Evolutionary conservation across 2,888 invertebrate genomes (phyloP), one percentile per base, ranked within the genome.

Genomic region (Trachelus iudaicus): DNA sequence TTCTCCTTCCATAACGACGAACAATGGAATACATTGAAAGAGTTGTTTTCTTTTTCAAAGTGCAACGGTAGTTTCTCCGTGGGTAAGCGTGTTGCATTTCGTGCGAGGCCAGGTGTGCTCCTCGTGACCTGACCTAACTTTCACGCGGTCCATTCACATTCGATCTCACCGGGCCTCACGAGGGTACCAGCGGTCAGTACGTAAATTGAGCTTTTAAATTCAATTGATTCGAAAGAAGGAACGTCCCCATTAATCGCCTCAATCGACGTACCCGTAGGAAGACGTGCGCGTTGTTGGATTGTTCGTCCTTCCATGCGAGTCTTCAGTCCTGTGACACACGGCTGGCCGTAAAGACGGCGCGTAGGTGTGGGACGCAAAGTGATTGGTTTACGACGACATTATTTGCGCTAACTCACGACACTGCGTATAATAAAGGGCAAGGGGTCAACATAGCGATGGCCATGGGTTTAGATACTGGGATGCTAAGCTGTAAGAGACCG

Each of bases 381-480:
- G 90, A 90, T 89, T 88, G 88, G 87, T 90, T 90, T 90, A 90
- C 88, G 88, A 87, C 86, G 89, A 89, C 89, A 87, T 90, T 89
- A 90, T 89, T 89, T 87, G 87, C 87, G 86, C 83, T 88, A 88
- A 89, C 86, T 88, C 87, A 85, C 82, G 85, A 83, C 85, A 83
- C 79, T 83, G 83, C 80, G 87, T 83, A 87, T 88, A 89, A 88
- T 88, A 89, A 89, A 89, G 87, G 85, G 87, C 86, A 85, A 77
- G 84, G 85, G 87, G 89, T 90, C 87, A 89, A 84, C 86, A 6
- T 23, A 23, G 40, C 40, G 86, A 87, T 88, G 86, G 85, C 34
- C 34, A 6, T 33, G 40, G 40, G 30, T 34, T 73, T 34, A 30
- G 33, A 77, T 71, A 33, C 31, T 56, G 13, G 33, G 75, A 40